Evolutionary conservation across 2,797 vertebrate genomes (phyloP).

Genomic region (Sebastes taczanowskii): DNA sequence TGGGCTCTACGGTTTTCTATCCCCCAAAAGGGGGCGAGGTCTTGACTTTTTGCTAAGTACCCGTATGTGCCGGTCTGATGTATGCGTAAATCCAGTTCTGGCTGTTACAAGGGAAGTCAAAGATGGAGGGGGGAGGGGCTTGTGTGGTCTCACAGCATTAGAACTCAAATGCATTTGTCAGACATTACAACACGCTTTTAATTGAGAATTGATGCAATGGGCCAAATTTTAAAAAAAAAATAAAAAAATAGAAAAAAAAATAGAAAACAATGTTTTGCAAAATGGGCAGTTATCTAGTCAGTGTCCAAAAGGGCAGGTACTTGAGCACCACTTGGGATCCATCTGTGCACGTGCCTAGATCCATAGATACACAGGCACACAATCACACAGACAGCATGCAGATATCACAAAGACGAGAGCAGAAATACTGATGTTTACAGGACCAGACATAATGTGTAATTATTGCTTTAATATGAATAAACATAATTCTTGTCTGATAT

Average conservation of each 20-base stretch:
- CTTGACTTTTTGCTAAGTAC: too few species aligned
- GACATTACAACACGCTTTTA: background rate
- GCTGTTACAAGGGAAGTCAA: too few species aligned
- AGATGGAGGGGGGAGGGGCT: background rate
- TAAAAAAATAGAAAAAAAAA: background rate
- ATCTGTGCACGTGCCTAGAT: background rate
- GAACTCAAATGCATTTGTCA: background rate
- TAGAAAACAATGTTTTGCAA: background rate
- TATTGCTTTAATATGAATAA: slow-evolving; percentile 27
- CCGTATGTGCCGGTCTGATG: too few species aligned
- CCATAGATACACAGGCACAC: background rate
- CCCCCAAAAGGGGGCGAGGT: too few species aligned
- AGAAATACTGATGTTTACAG: slow-evolving; percentile 55
- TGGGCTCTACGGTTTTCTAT: too few species aligned
- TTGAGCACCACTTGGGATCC: background rate
- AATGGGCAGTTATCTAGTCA: too few species aligned
- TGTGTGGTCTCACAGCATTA: background rate
- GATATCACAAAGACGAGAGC: background rate
- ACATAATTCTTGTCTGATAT: background rate
- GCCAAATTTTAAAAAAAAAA: background rate
- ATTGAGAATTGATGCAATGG: background rate
- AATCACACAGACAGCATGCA: background rate
- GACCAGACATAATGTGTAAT: background rate
- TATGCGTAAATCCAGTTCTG: too few species aligned
- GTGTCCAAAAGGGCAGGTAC: too few species aligned